Conservation (phyloP, 2,797 vertebrate species). For the Acridotheres tristis region DNA sequence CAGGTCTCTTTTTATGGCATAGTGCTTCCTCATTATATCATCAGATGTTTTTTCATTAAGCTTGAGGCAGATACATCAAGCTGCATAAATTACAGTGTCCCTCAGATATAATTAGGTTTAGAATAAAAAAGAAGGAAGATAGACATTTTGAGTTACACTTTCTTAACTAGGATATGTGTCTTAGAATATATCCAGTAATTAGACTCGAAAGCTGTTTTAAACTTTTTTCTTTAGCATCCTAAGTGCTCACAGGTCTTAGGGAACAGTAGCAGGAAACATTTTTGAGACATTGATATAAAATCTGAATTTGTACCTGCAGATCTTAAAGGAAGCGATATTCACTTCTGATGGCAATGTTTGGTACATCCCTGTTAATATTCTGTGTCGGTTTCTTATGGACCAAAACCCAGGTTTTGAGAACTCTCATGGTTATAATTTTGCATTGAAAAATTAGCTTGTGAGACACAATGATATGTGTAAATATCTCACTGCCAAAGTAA, state of each 20-base stretch:
- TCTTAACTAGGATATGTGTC: background rate
- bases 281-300: background rate
- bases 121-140: background rate
- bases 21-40: background rate
- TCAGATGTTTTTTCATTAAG: background rate
- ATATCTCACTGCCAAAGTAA: background rate
- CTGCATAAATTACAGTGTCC: background rate
- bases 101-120: background rate
- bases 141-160: background rate
- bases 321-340: background rate
- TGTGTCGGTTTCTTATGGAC: background rate
- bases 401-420: background rate
- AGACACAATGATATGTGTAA: background rate
- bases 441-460: background rate
- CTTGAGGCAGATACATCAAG: background rate
- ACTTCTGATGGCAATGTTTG: background rate
- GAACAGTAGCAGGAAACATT: background rate
- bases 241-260: background rate
- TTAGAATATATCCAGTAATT: background rate
- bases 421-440: background rate
- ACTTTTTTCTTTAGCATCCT: background rate
- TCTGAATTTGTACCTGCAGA: background rate
- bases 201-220: background rate
- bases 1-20: background rate
- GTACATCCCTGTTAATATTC: background rate